Conservation (phyloP, 2,797 vertebrate species). For the Chelidonichthys spinosus region DNA sequence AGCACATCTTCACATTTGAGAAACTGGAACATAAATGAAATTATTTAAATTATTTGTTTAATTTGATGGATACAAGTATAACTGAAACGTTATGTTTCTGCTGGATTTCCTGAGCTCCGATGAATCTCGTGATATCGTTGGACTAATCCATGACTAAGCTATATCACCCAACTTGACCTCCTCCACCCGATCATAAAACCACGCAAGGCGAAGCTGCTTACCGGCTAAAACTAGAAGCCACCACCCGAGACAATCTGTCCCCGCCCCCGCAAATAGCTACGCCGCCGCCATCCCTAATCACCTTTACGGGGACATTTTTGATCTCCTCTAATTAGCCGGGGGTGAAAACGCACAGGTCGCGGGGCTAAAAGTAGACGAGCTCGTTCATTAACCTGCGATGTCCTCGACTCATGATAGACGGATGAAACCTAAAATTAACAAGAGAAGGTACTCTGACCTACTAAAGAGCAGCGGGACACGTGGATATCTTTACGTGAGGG, state of each 20-base stretch:
- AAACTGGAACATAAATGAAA: neutral
- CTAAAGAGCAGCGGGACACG: neutral
- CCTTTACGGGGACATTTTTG: conserved; percentile 17
- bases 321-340: conserved; percentile 33
- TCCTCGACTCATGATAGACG: neutral
- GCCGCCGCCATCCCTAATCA: conserved; percentile 41
- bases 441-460: conserved; percentile 30
- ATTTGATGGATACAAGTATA: too few species aligned
- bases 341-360: conserved; percentile 20
- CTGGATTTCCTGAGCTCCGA: too few species aligned
- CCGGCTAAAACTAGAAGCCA: conserved; percentile 32
- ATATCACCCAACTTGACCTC: neutral
- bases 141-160: too few species aligned
- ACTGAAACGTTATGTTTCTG: too few species aligned
- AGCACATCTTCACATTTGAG: neutral
- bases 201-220: conserved; percentile 47
- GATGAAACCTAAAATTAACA: conserved; percentile 41
- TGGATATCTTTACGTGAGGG: too few species aligned
- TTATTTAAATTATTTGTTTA: too few species aligned
- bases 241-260: conserved; percentile 15
- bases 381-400: neutral
- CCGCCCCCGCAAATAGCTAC: conserved; percentile 38
- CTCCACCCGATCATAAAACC: conserved; percentile 1
- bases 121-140: too few species aligned
- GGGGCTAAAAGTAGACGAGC: conserved; percentile 23